Evolutionary conservation across 2,888 invertebrate genomes (phyloP), one percentile per base, ranked within the genome.

Genomic region (Lacanobia wlatinum): DNA sequence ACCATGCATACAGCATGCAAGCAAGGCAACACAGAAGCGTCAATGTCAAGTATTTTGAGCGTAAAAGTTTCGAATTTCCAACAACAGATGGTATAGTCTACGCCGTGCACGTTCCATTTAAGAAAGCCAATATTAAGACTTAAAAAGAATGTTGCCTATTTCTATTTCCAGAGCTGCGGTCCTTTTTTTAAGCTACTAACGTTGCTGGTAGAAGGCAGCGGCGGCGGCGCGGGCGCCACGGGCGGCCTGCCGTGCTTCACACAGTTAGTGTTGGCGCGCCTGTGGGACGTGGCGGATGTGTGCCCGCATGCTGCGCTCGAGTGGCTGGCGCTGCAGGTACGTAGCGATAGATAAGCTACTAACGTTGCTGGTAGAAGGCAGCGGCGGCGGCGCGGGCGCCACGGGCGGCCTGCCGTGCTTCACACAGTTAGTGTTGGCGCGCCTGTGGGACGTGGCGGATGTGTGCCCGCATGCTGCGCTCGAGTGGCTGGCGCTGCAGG

Each of bases 111-210:
- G 4, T 28, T 28, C 28, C 28, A 28, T 28, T 28, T 28, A 4
- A 38, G 9, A 38, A 38, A 38, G 1, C 9, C 7, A 38, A 38
- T 38, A 38, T 40, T 40, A 10, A 40, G 53, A 0, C 1, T 34
- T 5, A 6, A 34, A 34, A 34, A 34, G 2, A 34, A 34, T 34
- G 5, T 34, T 34, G 34, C 34, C 0, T 34, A 34, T 34, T 82
- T 84, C 0, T 77, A 69, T 85, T 76, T 91, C 58, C 94, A 98
- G 97, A 97, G 97, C 79, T 98, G 98, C 89, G 98, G 98, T 80
- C 98, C 99, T 23, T 99, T 99, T 95, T 99, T 99, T 96, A 99
- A 99, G 94, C 95, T 99, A 76, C 96, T 99, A 70, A 98, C 99
- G 1, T 95, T 99, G 87, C 93, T 99, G 81, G 98, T 98, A 58